These are phyloP conservation scores for Erethizon dorsatum DNA, from an alignment of 2,797 vertebrate species.

Conservation along the genomic window DNA sequence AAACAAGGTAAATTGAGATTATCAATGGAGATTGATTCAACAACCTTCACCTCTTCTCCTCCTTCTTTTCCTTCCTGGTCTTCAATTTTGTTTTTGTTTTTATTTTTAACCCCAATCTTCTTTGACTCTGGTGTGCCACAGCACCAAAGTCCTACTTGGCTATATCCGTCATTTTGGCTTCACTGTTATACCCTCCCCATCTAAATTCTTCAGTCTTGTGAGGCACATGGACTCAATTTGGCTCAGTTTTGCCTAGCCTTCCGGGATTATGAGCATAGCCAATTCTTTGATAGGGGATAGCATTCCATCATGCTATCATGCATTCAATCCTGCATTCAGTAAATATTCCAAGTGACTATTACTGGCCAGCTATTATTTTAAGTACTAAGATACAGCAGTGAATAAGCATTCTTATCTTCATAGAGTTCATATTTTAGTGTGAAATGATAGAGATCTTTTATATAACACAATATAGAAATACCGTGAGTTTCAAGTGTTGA, in stretches of 20 bases:
- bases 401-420: background rate
- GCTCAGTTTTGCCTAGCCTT: background rate
- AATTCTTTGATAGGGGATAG: background rate
- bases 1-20: background rate
- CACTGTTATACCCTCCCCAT: no score
- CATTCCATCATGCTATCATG: accelerated
- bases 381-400: no score
- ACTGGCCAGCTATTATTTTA: background rate
- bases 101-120: background rate
- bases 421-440: background rate
- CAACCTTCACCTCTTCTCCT: background rate
- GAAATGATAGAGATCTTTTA: background rate
- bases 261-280: background rate
- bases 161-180: background rate
- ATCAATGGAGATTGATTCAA: background rate
- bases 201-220: background rate
- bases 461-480: background rate
- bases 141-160: no score
- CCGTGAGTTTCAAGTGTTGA: background rate
- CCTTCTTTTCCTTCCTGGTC: background rate
- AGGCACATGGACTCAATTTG: background rate
- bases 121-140: background rate
- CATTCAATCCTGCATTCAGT: accelerated
- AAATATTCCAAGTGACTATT: background rate
- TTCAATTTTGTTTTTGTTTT: background rate